Percentiles rank a stretch among this genome's conserved stretches.
Conservation (phyloP, 2,888 invertebrate species). For the Cremastobaeus sp. region DNA sequence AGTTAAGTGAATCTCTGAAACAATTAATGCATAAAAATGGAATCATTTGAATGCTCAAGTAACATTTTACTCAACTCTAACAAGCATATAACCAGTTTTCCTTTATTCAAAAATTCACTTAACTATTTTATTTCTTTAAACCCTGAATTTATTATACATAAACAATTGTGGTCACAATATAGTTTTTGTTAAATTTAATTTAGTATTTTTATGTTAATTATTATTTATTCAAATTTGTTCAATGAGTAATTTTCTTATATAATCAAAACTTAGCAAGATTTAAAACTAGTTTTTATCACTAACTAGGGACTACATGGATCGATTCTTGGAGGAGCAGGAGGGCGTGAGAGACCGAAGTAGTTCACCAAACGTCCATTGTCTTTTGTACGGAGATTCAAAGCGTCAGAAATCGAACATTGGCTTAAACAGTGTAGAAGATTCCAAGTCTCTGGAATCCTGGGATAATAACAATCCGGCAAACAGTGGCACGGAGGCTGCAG, state of each 20-base stretch:
- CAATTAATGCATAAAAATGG: too few relatives aligned
- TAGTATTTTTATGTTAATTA: too few relatives aligned
- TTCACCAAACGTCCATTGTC: conserved; percentile 83
- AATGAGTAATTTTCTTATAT: too few relatives aligned
- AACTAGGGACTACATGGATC: conserved; percentile 91
- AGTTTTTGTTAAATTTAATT: too few relatives aligned
- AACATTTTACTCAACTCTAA: too few relatives aligned
- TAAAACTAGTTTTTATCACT: background rate
- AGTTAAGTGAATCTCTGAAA: too few relatives aligned
- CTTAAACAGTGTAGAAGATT: conserved; percentile 69
- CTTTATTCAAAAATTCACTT: too few relatives aligned
- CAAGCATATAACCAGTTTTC: too few relatives aligned
- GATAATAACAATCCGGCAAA: conserved; percentile 63
- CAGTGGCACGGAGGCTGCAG: conserved; percentile 14
- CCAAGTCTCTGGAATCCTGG: conserved; percentile 72
- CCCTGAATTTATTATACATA: too few relatives aligned
- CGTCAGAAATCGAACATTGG: conserved; percentile 71
- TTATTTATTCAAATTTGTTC: background rate
- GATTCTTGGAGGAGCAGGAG: conserved; percentile 93
- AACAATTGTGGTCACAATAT: too few relatives aligned
- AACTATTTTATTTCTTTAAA: too few relatives aligned
- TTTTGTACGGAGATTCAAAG: conserved; percentile 74
- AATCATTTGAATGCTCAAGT: too few relatives aligned
- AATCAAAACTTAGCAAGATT: background rate
- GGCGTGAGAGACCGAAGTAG: conserved; percentile 83